Evolutionary conservation across 1,140 invertebrate genomes (phyloP).

Genomic region (Ips typographus): DNA sequence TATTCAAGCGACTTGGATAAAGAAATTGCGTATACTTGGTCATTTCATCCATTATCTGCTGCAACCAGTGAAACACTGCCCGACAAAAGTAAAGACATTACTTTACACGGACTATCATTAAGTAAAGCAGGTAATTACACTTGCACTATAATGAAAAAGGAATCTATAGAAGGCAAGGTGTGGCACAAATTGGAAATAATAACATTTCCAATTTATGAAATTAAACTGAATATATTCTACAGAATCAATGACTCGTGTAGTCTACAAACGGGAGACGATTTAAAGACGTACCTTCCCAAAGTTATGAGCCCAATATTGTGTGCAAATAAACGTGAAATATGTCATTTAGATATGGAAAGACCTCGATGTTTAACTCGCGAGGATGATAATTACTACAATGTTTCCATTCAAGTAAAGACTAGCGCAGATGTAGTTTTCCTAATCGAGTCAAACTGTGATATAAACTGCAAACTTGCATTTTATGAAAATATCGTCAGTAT

Average conservation of each 20-base stretch:
- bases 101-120: slow-evolving; percentile 40
- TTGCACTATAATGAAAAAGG: slow-evolving; percentile 34
- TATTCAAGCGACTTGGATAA: not conserved
- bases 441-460: slow-evolving; percentile 38
- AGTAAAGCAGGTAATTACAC: slow-evolving; percentile 46
- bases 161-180: slow-evolving; percentile 18
- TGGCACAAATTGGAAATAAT: slow-evolving; percentile 44
- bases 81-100: slow-evolving; percentile 34
- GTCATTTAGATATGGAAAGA: slow-evolving; percentile 39
- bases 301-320: slow-evolving; percentile 39
- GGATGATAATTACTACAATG: slow-evolving; percentile 37
- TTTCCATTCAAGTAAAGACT: slow-evolving; percentile 40
- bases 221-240: slow-evolving; percentile 40
- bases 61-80: slow-evolving; percentile 17
- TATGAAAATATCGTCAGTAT: slow-evolving; percentile 42
- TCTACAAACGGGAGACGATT: slow-evolving; percentile 36
- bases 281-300: slow-evolving; percentile 41
- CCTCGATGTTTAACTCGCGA: slow-evolving; percentile 39
- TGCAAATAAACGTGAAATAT: slow-evolving; percentile 34
- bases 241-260: slow-evolving; percentile 39
- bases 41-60: slow-evolving; percentile 4
- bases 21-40: slow-evolving; percentile 1
- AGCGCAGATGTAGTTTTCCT: slow-evolving; percentile 41
- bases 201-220: slow-evolving; percentile 40
- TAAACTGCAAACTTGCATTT: slow-evolving; percentile 46